Evolutionary conservation across 2,113 vertebrate genomes (phyloP).

Genomic region (Saimiri boliviensis): DNA sequence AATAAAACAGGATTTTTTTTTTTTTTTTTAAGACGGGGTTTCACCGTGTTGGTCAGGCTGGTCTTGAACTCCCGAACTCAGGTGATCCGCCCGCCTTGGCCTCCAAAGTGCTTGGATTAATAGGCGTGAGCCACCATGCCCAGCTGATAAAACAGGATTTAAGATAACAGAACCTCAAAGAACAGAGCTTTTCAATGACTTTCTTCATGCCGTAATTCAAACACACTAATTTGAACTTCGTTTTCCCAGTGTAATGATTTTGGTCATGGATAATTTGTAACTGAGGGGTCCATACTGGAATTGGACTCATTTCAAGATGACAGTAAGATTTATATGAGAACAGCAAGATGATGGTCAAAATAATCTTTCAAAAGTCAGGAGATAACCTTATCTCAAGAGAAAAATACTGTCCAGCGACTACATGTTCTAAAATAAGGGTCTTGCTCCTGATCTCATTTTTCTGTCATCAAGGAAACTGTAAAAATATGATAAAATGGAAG

Average conservation of each 20-base stretch:
- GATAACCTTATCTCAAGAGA: background rate
- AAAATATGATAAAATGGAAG: slow-evolving; percentile 61
- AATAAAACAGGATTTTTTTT: background rate
- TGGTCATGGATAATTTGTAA: slow-evolving; percentile 62
- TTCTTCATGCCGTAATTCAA: slow-evolving; percentile 16
- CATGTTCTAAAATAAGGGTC: slow-evolving; percentile 39
- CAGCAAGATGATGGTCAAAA: slow-evolving; percentile 46
- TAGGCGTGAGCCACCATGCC: no score
- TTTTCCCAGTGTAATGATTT: slow-evolving; percentile 62
- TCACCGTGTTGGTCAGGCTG: no score
- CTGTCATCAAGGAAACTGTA: slow-evolving; percentile 6
- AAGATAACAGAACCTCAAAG: slow-evolving; percentile 31
- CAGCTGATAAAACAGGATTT: background rate
- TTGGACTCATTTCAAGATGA: slow-evolving; percentile 57
- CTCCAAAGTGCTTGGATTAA: no score
- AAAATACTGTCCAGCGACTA: slow-evolving; percentile 18
- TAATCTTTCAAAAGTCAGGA: slow-evolving; percentile 52
- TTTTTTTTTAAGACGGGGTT: no score
- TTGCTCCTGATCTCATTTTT: slow-evolving; percentile 41
- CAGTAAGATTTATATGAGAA: slow-evolving; percentile 58
- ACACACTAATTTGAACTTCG: slow-evolving; percentile 45
- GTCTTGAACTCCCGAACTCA: no score
- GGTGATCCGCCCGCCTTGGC: no score
- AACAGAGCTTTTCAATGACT: slow-evolving; percentile 28
- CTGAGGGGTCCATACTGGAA: background rate